Evolutionary conservation across 2,888 invertebrate genomes (phyloP).

Genomic region (Mechanitis messenoides): DNA sequence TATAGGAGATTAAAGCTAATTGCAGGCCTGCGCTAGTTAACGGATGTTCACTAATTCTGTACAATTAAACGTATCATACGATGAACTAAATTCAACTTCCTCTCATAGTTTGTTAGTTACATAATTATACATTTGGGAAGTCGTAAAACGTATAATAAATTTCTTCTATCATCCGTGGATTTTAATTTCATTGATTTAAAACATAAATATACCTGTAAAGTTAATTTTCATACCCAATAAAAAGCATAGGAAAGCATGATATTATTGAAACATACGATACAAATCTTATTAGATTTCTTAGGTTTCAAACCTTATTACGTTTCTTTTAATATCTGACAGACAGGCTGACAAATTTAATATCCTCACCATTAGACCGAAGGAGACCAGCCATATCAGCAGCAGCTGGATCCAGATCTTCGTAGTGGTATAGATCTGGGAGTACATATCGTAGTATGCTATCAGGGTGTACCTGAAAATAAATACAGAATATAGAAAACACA

Average conservation of each 20-base stretch:
- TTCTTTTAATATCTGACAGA: no score
- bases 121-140: slow-evolving; percentile 8
- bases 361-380: slow-evolving; percentile 82
- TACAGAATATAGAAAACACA: neutral
- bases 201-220: no score
- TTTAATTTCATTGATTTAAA: no score
- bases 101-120: slow-evolving; percentile 25
- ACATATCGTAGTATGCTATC: slow-evolving; percentile 88
- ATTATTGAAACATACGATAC: no score
- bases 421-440: slow-evolving; percentile 85
- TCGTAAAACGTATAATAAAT: neutral
- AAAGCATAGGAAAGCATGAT: no score
- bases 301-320: no score
- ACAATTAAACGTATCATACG: slow-evolving; percentile 66
- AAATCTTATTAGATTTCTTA: no score
- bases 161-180: neutral
- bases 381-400: slow-evolving; percentile 86
- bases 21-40: neutral
- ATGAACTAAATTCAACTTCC: slow-evolving; percentile 53
- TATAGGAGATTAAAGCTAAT: neutral
- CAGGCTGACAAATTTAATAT: neutral
- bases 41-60: slow-evolving; percentile 59
- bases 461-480: slow-evolving; percentile 84
- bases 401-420: slow-evolving; percentile 86
- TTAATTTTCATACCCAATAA: no score